phyloP scores from a whole-genome alignment of 2,113 vertebrate species.

The Gobius niger region DNA sequence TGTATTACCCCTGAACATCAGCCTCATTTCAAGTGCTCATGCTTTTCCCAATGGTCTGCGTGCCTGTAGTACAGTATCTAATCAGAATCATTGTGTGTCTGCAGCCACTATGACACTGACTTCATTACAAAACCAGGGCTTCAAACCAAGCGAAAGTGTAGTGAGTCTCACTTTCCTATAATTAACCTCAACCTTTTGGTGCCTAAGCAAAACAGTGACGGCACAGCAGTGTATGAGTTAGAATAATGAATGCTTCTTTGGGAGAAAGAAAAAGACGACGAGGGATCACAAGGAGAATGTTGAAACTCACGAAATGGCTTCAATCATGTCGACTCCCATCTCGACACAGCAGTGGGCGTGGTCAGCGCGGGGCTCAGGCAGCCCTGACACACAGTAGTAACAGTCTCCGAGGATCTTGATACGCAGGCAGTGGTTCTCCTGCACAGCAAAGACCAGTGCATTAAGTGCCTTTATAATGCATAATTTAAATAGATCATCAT shows the following conservation, averaged over 20 bases:
- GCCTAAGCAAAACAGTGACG: too few species aligned
- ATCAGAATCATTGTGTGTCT: too few species aligned
- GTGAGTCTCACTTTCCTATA: too few species aligned
- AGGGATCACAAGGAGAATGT: neutral
- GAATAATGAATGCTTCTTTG: neutral
- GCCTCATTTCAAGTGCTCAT: too few species aligned
- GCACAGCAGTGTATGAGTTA: neutral
- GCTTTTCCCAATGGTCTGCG: too few species aligned
- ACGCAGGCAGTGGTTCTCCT: slow-evolving; percentile 96
- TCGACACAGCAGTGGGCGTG: slow-evolving; percentile 97
- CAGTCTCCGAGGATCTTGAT: slow-evolving; percentile 98
- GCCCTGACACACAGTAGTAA: slow-evolving; percentile 95
- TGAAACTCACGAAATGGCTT: slow-evolving; percentile 93
- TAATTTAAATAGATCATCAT: slow-evolving; percentile 35
- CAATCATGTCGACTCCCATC: slow-evolving; percentile 98
- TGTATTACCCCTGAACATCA: too few species aligned
- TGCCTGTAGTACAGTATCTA: too few species aligned
- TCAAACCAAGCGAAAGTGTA: too few species aligned
- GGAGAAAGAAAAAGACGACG: neutral
- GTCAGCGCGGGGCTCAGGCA: slow-evolving; percentile 90
- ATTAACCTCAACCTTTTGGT: too few species aligned
- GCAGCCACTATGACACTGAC: neutral
- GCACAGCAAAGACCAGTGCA: slow-evolving; percentile 17
- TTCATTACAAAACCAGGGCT: too few species aligned
- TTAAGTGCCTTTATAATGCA: slow-evolving; percentile 16